Conservation (phyloP, 1,140 invertebrate species). For the Lordiphosa clarofinis region DNA sequence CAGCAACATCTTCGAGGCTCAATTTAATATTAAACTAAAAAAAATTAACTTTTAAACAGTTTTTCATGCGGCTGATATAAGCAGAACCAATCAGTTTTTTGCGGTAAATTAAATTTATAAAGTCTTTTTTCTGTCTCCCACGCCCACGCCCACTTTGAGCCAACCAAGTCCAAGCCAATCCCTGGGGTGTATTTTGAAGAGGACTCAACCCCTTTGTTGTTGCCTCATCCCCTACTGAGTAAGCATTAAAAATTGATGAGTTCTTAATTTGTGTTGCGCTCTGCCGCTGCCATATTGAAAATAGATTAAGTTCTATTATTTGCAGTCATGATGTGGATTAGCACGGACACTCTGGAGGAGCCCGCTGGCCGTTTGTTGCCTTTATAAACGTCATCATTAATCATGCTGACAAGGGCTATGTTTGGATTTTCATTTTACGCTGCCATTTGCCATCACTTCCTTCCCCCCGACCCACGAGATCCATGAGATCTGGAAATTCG, state of each 20-base stretch:
- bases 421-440: constrained; percentile 69
- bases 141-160: too few species aligned
- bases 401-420: constrained; percentile 70
- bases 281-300: constrained; percentile 68
- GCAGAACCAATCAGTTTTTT: too few species aligned
- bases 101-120: too few species aligned
- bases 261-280: constrained; percentile 75
- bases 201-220: constrained; percentile 30
- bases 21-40: too few species aligned
- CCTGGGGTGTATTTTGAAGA: constrained; percentile 72
- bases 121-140: too few species aligned
- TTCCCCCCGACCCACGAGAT: constrained; percentile 18
- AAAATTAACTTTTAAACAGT: too few species aligned
- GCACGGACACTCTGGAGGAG: constrained; percentile 57
- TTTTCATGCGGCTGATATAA: too few species aligned
- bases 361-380: constrained; percentile 30
- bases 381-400: constrained; percentile 77
- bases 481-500: constrained; percentile 15
- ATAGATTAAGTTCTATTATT: constrained; percentile 78
- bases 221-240: constrained; percentile 42
- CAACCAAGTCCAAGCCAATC: constrained; percentile 40
- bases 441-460: constrained; percentile 26
- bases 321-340: constrained; percentile 78
- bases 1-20: too few species aligned
- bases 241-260: constrained; percentile 77